Base-by-base conservation (phyloP, 1,140 invertebrate species). In the Drosophila obscura region DNA sequence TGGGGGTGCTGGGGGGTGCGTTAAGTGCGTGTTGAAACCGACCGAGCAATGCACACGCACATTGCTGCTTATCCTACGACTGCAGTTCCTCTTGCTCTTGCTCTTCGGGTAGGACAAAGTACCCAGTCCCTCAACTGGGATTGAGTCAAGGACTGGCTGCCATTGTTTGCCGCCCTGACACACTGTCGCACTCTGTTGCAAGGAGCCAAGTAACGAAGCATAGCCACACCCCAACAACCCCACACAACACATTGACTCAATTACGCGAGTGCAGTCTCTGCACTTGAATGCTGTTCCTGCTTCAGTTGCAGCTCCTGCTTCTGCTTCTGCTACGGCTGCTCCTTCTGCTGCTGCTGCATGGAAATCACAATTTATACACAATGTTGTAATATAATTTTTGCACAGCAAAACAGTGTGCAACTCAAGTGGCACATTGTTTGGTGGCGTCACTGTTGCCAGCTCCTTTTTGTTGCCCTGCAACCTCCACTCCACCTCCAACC, bases 331-430 rank as follows among this genome's bases (percentile, higher is more conserved):
- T 28, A n/a, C n/a, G n/a, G 16, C 15, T 28, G 13, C 15, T 49
- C 15, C 39, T 61, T 13, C 22, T 39, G 48, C 61, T 68, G 51
- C 44, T 67, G 19, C 43, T 49, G 64, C 81, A 77, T 78, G 82
- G 74, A 85, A 87, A 87, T 85, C 78, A 78, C 74, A 85, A 81
- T 85, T 87, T 87, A 85, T 85, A 81, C 79, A 87, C 83, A 87
- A 87, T 85, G 82, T 85, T 87, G 82, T 82, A 85, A 85, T 82
- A 85, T 87, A 85, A 85, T 87, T 85, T 85, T 84, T 85, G 66
- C 77, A 61, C 80, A 85, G 77, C 69, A 64, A 72, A 81, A 84
- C 81, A 84, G 73, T 73, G 74, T 68, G 81, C 81, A 75, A 69
- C 73, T 85, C 74, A 78, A 85, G 81, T 85, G 81, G 73, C 82